These are phyloP conservation scores for Alethe castanea DNA, from an alignment of 2,113 vertebrate species.

Conservation along the genomic window DNA sequence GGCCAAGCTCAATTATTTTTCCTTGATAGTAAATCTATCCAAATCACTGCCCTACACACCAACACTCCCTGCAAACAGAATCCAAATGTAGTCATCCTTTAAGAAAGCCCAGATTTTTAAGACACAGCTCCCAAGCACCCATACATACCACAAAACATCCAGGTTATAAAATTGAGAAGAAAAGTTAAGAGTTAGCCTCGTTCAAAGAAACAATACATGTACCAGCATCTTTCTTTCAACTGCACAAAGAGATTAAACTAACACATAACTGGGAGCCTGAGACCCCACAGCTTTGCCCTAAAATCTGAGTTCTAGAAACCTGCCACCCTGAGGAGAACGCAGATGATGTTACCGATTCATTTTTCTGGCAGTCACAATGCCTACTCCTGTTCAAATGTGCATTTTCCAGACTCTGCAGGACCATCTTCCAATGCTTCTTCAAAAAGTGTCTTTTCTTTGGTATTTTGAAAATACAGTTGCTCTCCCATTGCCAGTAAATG, in stretches of 20 bases:
- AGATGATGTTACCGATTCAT: not conserved
- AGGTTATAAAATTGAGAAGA: not conserved
- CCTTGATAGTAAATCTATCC: not conserved
- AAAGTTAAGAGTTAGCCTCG: not conserved
- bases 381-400: not conserved
- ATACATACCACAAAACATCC: not conserved
- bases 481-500: not conserved
- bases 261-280: not conserved
- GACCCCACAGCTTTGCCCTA: not conserved
- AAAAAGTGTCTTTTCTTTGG: not conserved
- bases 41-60: not conserved
- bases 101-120: not conserved
- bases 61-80: not conserved
- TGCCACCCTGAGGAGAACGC: not conserved
- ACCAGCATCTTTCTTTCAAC: not conserved
- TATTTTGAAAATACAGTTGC: not conserved
- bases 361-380: not conserved
- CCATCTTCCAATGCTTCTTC: not conserved
- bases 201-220: not conserved
- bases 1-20: not conserved
- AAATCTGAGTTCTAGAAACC: not conserved
- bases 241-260: not conserved
- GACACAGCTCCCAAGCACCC: not conserved
- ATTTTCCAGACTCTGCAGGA: not conserved
- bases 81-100: not conserved